phyloP scores from a whole-genome alignment of 2,113 vertebrate species.

The Brienomyrus brachyistius region DNA sequence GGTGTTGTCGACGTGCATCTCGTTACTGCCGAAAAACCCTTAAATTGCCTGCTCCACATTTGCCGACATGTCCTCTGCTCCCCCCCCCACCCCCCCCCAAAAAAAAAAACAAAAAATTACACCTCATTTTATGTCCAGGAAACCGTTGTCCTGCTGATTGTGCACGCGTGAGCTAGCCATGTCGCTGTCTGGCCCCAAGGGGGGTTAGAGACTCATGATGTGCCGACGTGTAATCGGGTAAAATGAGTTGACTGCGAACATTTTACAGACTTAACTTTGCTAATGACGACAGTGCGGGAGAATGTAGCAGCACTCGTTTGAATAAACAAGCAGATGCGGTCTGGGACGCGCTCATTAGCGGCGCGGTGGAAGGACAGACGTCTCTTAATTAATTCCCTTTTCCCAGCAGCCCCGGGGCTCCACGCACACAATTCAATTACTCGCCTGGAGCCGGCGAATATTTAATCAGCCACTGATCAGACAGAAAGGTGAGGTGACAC shows the following conservation, averaged over 20 bases:
- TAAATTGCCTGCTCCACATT: neutral
- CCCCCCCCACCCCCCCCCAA: too few relatives aligned
- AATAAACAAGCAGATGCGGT: conserved; percentile 26
- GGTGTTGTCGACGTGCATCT: neutral
- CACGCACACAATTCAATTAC: conserved; percentile 36
- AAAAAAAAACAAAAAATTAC: neutral
- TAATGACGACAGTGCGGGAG: neutral
- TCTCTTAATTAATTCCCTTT: conserved; percentile 33
- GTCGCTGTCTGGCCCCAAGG: neutral
- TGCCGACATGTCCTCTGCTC: neutral
- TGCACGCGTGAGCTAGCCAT: neutral
- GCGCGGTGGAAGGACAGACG: conserved; percentile 27
- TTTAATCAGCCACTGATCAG: conserved; percentile 45
- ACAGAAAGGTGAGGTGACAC: conserved; percentile 47
- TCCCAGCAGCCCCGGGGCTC: conserved; percentile 30
- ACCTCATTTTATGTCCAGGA: neutral
- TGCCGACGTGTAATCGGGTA: neutral
- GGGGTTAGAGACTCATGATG: neutral
- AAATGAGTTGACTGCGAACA: neutral
- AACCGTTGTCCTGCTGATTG: neutral
- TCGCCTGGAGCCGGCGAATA: conserved; percentile 38
- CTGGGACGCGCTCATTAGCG: conserved; percentile 30
- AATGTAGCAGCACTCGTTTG: conserved; percentile 18
- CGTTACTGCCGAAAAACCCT: neutral
- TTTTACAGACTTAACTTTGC: conserved; percentile 21